phyloP scores from a whole-genome alignment of 2,888 invertebrate species.

The Agrotis segetum region DNA sequence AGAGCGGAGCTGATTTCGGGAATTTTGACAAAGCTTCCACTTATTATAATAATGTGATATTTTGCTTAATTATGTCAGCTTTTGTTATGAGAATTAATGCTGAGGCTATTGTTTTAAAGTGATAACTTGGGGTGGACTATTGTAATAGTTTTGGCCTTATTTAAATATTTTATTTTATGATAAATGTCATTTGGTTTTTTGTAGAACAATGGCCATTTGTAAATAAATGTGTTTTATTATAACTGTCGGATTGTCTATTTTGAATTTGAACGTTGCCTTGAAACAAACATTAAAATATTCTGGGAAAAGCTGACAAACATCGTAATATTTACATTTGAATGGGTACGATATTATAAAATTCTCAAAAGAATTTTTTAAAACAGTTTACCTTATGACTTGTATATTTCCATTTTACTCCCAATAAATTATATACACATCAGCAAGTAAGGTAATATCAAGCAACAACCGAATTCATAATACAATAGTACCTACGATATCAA shows the following conservation, averaged over 20 bases:
- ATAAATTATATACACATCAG: not conserved
- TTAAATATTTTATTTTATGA: no score
- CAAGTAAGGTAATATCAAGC: conserved; percentile 3
- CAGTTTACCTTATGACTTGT: no score
- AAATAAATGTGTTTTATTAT: no score
- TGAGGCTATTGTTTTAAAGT: conserved; percentile 16
- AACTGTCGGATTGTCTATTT: no score
- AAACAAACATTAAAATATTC: not conserved
- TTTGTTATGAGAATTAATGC: conserved; percentile 38
- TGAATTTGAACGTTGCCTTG: no score
- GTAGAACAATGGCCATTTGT: no score
- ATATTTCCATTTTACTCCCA: no score
- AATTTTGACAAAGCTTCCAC: conserved; percentile 58
- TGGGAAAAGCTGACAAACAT: not conserved
- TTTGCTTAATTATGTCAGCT: conserved; percentile 57
- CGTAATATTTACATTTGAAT: not conserved
- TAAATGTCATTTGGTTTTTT: no score
- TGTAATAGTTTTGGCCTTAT: conserved; percentile 27
- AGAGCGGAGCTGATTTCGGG: conserved; percentile 80
- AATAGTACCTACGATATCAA: conserved; percentile 16
- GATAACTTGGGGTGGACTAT: conserved; percentile 5
- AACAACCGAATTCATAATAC: not conserved
- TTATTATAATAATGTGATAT: conserved; percentile 56
- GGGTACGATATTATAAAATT: conserved; percentile 2
- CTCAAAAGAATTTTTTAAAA: not conserved